Conservation (phyloP, 2,888 invertebrate species). For the Seira ritae region DNA sequence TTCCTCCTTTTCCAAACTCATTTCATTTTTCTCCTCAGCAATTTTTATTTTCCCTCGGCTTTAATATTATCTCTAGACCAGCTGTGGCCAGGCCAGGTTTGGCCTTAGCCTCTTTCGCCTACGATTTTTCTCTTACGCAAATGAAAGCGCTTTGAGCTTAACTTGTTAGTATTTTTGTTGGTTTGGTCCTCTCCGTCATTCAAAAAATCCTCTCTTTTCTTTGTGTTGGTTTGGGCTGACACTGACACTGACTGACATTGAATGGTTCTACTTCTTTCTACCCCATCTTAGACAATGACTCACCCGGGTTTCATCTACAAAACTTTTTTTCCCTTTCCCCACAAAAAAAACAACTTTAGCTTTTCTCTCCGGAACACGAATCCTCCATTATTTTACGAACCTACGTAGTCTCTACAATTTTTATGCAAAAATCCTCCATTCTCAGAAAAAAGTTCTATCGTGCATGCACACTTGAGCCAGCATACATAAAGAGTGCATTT, state of each 20-base stretch:
- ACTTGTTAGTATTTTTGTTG: not conserved
- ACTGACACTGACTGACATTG: conserved; percentile 64
- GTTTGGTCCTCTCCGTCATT: too few relatives aligned
- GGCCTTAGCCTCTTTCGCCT: too few relatives aligned
- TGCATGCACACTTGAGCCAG: conserved; percentile 25
- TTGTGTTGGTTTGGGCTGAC: too few relatives aligned
- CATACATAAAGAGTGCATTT: conserved; percentile 7
- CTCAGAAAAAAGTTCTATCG: conserved; percentile 4
- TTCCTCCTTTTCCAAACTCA: conserved; percentile 41
- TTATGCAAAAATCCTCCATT: not conserved
- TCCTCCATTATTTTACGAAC: not conserved
- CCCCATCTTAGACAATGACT: conserved; percentile 44
- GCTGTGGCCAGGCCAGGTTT: conserved; percentile 31
- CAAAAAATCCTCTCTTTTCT: not conserved
- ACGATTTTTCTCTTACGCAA: not conserved
- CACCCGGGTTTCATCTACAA: conserved; percentile 55
- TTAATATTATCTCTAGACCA: conserved; percentile 23
- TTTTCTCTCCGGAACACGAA: not conserved
- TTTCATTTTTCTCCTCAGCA: conserved; percentile 24
- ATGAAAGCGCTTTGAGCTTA: not conserved
- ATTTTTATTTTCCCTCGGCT: too few relatives aligned
- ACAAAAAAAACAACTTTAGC: not conserved
- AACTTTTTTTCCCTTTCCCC: conserved; percentile 28
- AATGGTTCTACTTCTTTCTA: too few relatives aligned
- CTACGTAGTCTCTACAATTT: not conserved